Evolutionary conservation across 2,113 vertebrate species (phyloP).

Genomic region (Camelus bactrianus): DNA sequence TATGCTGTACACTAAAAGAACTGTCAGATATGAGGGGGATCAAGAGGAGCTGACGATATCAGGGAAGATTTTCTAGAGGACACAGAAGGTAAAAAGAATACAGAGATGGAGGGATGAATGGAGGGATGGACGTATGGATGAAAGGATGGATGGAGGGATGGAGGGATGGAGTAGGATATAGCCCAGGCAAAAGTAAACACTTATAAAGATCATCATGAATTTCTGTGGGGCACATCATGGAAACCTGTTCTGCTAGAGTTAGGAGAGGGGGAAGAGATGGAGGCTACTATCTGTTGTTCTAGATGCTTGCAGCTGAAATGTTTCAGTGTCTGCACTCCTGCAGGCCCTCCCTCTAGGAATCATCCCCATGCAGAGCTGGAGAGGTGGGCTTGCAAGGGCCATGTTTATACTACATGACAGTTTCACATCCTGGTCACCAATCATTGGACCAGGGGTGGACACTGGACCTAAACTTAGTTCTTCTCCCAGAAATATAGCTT

Average conservation of each 20-base stretch:
- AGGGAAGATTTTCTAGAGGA: neutral
- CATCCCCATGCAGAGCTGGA: neutral
- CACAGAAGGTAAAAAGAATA: neutral
- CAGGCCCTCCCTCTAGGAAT: neutral
- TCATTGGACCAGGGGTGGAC: neutral
- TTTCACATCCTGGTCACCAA: neutral
- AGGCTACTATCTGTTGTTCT: neutral
- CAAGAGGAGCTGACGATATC: neutral
- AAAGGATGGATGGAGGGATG: rapidly evolving
- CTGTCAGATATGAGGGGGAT: neutral
- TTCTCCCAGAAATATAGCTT: neutral
- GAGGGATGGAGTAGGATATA: neutral
- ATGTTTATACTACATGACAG: neutral
- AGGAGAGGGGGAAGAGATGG: neutral
- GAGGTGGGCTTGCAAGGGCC: neutral
- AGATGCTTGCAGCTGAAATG: neutral
- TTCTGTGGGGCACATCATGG: neutral
- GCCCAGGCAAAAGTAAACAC: conserved; percentile 10
- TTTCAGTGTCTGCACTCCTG: neutral
- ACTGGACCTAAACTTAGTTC: neutral
- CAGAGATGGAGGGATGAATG: neutral
- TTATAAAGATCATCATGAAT: neutral
- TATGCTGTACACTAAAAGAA: neutral
- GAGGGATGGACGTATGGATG: neutral
- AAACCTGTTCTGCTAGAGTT: neutral